Base-by-base conservation (phyloP, 2,113 vertebrate species). In the Poeciliopsis prolifica region DNA sequence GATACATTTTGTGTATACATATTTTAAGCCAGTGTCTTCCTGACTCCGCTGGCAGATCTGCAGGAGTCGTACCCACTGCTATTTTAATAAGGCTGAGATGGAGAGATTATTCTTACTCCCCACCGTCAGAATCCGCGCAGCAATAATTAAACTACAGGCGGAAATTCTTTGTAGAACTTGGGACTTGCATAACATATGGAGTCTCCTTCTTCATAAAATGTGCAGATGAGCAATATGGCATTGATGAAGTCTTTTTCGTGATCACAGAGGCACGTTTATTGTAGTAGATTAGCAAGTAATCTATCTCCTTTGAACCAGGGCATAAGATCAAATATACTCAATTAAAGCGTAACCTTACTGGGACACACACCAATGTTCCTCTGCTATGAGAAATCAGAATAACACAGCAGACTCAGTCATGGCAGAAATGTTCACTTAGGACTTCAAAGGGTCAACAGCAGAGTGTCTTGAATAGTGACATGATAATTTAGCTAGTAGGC, bases 251-350 rank as follows among this genome's bases (percentile, higher is more conserved):
- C 35, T 83, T 89, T 37, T 90, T 82, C 37, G 73, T 82, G 12
- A 83, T 85, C 58, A 74, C 70, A 77, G 80, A 77, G 63, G 40
- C 61, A 37, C 26, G 68, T 65, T 75, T 65, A 62, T 81, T 88
- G 86, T 81, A 65, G 78, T 70, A 63, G 68, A 89, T 90, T 80
- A 88, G 71, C 33, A 71, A 79, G 37, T 81, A 86, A 90, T 90
- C 64, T 65, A 79, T 70, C 70, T 84, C 64, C 61, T 77, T 87
- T 86, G 75, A 80, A 70, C 65, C 70, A 71, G 82, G 77, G 70
- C 78, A 91, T 74, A 68, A 66, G 81, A 78, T 92, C 88, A 89
- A 81, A 86, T 75, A 81, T 72, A 73, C n/a, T 74, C 73, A 72
- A 85, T 89, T 82, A 87, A 80, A 81, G 68, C 71, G 81, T 8